Conservation (phyloP, 2,888 invertebrate species). For the Serrognathus titanus region DNA sequence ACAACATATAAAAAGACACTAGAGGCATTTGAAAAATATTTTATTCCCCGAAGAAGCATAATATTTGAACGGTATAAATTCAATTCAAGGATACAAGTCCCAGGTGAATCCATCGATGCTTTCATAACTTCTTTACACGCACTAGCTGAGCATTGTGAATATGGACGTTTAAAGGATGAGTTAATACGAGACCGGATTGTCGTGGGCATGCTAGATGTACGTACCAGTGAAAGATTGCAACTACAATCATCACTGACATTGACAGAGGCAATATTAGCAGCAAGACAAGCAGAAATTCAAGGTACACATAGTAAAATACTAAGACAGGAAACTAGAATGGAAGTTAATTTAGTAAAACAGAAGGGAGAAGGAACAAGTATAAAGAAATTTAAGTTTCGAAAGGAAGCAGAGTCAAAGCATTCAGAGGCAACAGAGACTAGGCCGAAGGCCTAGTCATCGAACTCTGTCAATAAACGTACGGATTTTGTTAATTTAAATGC, state of each 20-base stretch:
- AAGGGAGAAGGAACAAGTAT: not conserved
- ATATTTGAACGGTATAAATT: constrained; percentile 25
- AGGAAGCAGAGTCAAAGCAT: not conserved
- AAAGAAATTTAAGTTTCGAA: not conserved
- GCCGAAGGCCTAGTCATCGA: too few species aligned
- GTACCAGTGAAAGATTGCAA: constrained; percentile 27
- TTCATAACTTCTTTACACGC: constrained; percentile 28
- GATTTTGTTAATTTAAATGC: too few species aligned
- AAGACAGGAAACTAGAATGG: not conserved
- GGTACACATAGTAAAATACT: not conserved
- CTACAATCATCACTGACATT: constrained; percentile 22
- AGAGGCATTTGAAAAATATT: constrained; percentile 18
- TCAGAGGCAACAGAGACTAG: not conserved
- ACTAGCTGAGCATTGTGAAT: constrained; percentile 27
- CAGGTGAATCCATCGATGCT: constrained; percentile 18
- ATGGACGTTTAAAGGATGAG: constrained; percentile 26
- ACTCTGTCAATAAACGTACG: too few species aligned
- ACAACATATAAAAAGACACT: constrained; percentile 2
- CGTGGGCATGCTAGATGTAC: constrained; percentile 27
- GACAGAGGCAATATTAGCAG: constrained; percentile 23
- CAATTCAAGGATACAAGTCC: constrained; percentile 23
- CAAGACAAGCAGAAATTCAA: constrained; percentile 20
- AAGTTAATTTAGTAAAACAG: not conserved
- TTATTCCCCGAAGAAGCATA: constrained; percentile 24
- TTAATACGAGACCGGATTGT: constrained; percentile 32